Base-by-base conservation (phyloP, 2,888 invertebrate species). In the Melangyna quadrimaculata region DNA sequence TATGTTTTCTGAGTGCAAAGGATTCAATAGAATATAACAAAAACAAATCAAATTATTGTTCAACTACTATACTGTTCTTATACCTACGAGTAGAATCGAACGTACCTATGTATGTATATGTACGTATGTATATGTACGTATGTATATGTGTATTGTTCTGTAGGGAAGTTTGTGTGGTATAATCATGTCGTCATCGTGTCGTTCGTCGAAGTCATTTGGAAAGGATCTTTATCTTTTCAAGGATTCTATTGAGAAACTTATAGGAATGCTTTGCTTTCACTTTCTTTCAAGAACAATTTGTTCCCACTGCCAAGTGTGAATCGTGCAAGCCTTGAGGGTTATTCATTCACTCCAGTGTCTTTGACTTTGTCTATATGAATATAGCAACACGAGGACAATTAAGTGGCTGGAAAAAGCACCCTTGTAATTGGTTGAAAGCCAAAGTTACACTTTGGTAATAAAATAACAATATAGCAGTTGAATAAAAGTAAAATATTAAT, bases 41-140 rank as follows among this genome's bases (percentile, higher is more conserved):
- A 80, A 80, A 75, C 75, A 84, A 79, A 84, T 80, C 84, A 84
- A 84, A 84, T 84, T 84, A 84, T 80, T 84, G 67, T 75, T 72
- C 63, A 75, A 80, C 65, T 71, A 72, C 19, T 35, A n/a, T 57
- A 29, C 32, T 57, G 8, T 10, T 3, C n/a, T n/a, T n/a, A n/a
- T n/a, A n/a, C n/a, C n/a, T n/a, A n/a, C n/a, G n/a, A n/a, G n/a
- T n/a, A n/a, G n/a, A n/a, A n/a, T n/a, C n/a, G n/a, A n/a, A n/a
- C n/a, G n/a, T n/a, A n/a, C n/a, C n/a, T n/a, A n/a, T n/a, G n/a
- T n/a, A n/a, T n/a, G n/a, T n/a, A n/a, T n/a, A n/a, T n/a, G n/a
- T n/a, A n/a, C n/a, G n/a, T n/a, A 2, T 9, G 2, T 2, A 14
- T 27, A 37, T 10, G 14, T 37, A 37, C 3, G 12, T 3, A 37